These are phyloP conservation scores for Aspidiotus rigidus DNA, from an alignment of 2,888 invertebrate species.

Conservation along the genomic window DNA sequence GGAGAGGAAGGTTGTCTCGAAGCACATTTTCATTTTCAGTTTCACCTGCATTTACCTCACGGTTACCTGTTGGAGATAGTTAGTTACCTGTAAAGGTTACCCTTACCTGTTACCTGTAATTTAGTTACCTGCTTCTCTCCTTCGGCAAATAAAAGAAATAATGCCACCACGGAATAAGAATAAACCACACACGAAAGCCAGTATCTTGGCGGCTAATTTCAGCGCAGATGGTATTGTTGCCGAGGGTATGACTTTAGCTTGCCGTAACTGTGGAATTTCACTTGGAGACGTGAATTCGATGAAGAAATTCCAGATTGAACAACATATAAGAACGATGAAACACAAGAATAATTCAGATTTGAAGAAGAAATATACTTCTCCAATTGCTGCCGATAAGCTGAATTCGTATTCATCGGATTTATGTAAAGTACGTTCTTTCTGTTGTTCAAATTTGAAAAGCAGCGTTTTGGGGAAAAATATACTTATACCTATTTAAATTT, in stretches of 20 bases:
- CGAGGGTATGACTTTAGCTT: neutral
- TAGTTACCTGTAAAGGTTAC: too few species aligned
- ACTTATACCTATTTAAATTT: neutral
- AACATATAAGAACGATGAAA: neutral
- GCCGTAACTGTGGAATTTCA: neutral
- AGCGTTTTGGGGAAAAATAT: neutral
- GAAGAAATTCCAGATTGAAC: neutral
- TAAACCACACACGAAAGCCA: neutral
- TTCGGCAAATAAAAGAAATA: too few species aligned
- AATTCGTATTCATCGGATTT: neutral
- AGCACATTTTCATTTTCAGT: too few species aligned
- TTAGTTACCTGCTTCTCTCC: too few species aligned
- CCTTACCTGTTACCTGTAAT: too few species aligned
- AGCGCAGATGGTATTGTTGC: neutral
- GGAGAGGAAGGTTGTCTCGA: too few species aligned
- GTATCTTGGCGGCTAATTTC: neutral
- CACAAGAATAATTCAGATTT: neutral
- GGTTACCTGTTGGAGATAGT: too few species aligned
- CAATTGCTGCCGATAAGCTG: too few species aligned
- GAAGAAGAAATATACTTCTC: neutral
- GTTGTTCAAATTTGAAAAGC: neutral
- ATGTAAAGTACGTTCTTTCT: neutral
- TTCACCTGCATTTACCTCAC: too few species aligned
- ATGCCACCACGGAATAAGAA: neutral
- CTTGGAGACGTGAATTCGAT: neutral